A percentile compares a stretch with the other conserved stretches of the same genome.
These are phyloP conservation scores for Philereme vetulata DNA, from an alignment of 2,888 invertebrate genomes.

Conservation along the genomic window DNA sequence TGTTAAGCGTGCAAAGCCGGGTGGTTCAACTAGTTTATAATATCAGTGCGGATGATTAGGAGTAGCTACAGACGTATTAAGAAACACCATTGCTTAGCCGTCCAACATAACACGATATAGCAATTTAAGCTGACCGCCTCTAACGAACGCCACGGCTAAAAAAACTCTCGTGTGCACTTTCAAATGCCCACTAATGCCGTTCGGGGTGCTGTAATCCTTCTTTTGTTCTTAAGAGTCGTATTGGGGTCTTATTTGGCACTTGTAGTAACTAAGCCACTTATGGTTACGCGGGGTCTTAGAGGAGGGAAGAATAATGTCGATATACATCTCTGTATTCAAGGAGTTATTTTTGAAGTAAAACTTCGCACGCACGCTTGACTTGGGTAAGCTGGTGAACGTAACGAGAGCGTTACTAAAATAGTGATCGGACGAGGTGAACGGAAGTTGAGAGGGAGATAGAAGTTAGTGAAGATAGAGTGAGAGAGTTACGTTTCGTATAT, in stretches of 20 bases:
- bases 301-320: conserved; percentile 32
- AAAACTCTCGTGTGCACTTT: conserved; percentile 35
- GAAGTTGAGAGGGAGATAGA: too few species aligned
- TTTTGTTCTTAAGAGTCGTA: conserved; percentile 76
- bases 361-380: too few species aligned
- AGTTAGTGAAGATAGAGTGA: too few species aligned
- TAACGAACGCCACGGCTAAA: conserved; percentile 30
- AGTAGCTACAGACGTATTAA: background rate
- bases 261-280: conserved; percentile 81
- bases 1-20: too few species aligned
- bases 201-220: conserved; percentile 39
- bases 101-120: conserved; percentile 15
- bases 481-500: too few species aligned
- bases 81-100: background rate
- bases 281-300: conserved; percentile 51
- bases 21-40: too few species aligned
- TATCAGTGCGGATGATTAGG: too few species aligned
- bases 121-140: conserved; percentile 36
- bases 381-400: too few species aligned
- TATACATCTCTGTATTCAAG: too few species aligned
- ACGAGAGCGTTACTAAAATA: too few species aligned
- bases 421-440: too few species aligned
- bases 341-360: too few species aligned
- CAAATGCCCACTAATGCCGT: conserved; percentile 36
- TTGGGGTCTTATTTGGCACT: conserved; percentile 72